Percentiles rank a stretch among this genome's conserved stretches.
Conservation (phyloP, 2,888 invertebrate species). For the Eucriotettix oculatus region DNA sequence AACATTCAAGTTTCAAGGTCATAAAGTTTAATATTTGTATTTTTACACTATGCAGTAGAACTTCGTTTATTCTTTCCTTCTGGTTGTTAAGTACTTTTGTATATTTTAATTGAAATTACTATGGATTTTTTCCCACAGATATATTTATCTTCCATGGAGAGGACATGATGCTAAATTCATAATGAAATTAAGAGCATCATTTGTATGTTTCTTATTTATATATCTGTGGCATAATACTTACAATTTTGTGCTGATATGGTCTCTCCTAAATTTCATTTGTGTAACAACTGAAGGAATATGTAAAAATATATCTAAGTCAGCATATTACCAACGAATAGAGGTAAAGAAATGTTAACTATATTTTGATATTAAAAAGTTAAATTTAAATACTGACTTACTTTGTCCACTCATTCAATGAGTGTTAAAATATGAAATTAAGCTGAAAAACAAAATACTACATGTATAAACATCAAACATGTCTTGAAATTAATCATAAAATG, state of each 20-base stretch:
- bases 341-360: slow-evolving; percentile 10
- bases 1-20: too few relatives aligned
- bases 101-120: too few relatives aligned
- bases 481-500: too few relatives aligned
- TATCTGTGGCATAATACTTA: slow-evolving; percentile 83
- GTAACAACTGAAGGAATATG: slow-evolving; percentile 52
- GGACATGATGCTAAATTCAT: slow-evolving; percentile 27
- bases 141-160: slow-evolving; percentile 60
- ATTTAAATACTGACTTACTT: too few relatives aligned
- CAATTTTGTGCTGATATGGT: slow-evolving; percentile 66
- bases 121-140: slow-evolving; percentile 31
- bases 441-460: too few relatives aligned
- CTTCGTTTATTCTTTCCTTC: neutral
- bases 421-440: too few relatives aligned
- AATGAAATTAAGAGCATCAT: slow-evolving; percentile 52
- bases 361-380: too few relatives aligned
- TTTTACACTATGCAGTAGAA: neutral
- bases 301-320: slow-evolving; percentile 29
- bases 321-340: slow-evolving; percentile 28
- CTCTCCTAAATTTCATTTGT: slow-evolving; percentile 69
- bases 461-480: too few relatives aligned
- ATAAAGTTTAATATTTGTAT: neutral
- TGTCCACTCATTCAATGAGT: too few relatives aligned
- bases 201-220: slow-evolving; percentile 63
- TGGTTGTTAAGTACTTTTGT: too few relatives aligned